A percentile compares a stretch with the other conserved stretches of the same genome.
phyloP scores from a whole-genome alignment of 2,797 vertebrate genomes.

The Ammospiza maritima region DNA sequence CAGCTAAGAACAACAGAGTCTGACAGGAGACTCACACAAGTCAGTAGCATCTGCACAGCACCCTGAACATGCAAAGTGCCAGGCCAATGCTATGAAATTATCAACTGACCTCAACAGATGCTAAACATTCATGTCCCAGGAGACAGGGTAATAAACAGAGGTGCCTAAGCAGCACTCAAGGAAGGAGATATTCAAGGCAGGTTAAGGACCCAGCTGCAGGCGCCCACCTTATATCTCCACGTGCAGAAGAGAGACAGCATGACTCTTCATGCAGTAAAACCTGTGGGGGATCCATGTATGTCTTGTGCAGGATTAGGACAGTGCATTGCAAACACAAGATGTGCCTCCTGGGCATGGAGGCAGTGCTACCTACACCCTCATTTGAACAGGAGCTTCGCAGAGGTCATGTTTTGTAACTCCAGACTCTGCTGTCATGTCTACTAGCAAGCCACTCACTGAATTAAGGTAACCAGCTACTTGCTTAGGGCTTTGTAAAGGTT shows the following conservation, averaged over 20 bases:
- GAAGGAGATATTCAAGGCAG: neutral
- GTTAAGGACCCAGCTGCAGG: neutral
- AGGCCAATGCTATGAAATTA: neutral
- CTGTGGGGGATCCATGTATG: neutral
- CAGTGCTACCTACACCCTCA: neutral
- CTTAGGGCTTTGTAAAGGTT: neutral
- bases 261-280: neutral
- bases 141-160: neutral
- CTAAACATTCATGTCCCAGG: neutral
- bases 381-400: neutral
- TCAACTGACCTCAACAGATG: neutral
- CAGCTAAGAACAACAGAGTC: neutral
- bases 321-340: neutral
- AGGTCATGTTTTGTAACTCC: neutral
- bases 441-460: neutral
- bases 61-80: neutral
- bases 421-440: neutral
- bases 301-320: neutral
- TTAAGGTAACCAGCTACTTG: neutral
- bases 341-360: neutral
- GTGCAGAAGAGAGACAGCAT: neutral
- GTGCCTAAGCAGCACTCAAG: neutral
- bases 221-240: neutral
- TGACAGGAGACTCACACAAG: neutral
- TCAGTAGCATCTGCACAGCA: neutral